Conservation (phyloP, 2,797 vertebrate species). For the Pygocentrus nattereri region DNA sequence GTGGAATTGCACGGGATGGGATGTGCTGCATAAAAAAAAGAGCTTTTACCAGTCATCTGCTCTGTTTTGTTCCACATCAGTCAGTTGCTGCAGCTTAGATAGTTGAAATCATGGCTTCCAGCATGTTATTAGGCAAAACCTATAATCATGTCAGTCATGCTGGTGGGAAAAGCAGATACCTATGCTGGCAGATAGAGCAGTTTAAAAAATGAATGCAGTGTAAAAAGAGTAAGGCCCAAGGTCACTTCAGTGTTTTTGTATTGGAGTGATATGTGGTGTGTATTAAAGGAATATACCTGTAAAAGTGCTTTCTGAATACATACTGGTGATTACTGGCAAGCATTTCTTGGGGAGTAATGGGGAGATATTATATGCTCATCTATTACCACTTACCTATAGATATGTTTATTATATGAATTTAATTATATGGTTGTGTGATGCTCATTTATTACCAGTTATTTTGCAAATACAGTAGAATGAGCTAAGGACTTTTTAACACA, state of each 20-base stretch:
- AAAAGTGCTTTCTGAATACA: background rate
- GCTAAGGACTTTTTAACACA: too few relatives aligned
- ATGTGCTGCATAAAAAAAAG: background rate
- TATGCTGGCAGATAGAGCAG: constrained; percentile 18
- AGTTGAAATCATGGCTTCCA: constrained; percentile 5
- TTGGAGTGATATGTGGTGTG: constrained; percentile 23
- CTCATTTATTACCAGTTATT: too few relatives aligned
- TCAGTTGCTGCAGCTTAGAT: constrained; percentile 21
- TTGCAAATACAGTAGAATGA: too few relatives aligned
- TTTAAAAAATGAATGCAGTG: constrained; percentile 31
- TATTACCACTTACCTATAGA: too few relatives aligned
- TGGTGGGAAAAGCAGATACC: constrained; percentile 35
- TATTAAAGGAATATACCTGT: background rate
- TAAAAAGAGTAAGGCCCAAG: constrained; percentile 29
- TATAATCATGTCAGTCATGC: constrained; percentile 64
- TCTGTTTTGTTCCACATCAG: constrained; percentile 7
- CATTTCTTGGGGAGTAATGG: background rate
- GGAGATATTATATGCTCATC: too few relatives aligned
- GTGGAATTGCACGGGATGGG: constrained; percentile 57
- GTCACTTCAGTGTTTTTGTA: constrained; percentile 7
- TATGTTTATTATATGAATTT: too few relatives aligned
- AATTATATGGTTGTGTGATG: too few relatives aligned
- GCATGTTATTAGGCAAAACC: constrained; percentile 35
- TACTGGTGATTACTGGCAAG: too few relatives aligned
- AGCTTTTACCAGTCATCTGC: constrained; percentile 64